These are phyloP conservation scores for Apis cerana DNA, from an alignment of 1,140 invertebrate species.

Conservation along the genomic window DNA sequence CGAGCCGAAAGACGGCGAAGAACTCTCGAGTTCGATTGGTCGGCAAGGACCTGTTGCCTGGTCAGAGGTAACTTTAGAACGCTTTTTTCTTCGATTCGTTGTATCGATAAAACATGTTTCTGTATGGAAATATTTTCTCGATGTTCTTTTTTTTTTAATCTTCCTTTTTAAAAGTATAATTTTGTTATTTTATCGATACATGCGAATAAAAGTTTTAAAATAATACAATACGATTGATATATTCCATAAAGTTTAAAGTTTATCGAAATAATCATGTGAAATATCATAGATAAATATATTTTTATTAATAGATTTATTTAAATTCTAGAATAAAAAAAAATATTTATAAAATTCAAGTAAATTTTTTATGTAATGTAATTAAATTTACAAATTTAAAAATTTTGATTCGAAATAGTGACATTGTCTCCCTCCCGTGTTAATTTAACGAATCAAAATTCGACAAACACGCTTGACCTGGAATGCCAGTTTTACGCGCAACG, in stretches of 20 bases:
- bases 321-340: background rate
- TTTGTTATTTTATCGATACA: background rate
- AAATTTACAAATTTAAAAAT: background rate
- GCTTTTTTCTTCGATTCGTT: slow-evolving; percentile 28
- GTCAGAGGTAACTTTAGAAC: slow-evolving; percentile 46
- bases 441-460: slow-evolving; percentile 44
- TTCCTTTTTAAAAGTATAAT: background rate
- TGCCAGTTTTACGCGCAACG: slow-evolving; percentile 25
- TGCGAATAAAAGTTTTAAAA: background rate
- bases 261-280: background rate
- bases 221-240: background rate
- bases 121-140: slow-evolving; percentile 1
- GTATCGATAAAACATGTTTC: slow-evolving; percentile 17
- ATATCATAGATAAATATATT: background rate
- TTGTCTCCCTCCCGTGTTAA: background rate
- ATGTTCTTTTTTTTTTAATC: background rate
- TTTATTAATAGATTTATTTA: background rate
- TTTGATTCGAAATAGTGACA: background rate
- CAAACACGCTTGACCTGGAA: slow-evolving; percentile 29
- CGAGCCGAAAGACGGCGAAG: slow-evolving; percentile 5
- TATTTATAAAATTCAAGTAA: background rate
- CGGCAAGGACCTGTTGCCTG: slow-evolving; percentile 30
- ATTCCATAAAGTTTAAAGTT: too few relatives aligned
- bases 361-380: too few relatives aligned
- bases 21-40: slow-evolving; percentile 12